These are phyloP conservation scores for Ariopsis seemanni DNA, from an alignment of 2,113 vertebrate genomes.

Conservation along the genomic window DNA sequence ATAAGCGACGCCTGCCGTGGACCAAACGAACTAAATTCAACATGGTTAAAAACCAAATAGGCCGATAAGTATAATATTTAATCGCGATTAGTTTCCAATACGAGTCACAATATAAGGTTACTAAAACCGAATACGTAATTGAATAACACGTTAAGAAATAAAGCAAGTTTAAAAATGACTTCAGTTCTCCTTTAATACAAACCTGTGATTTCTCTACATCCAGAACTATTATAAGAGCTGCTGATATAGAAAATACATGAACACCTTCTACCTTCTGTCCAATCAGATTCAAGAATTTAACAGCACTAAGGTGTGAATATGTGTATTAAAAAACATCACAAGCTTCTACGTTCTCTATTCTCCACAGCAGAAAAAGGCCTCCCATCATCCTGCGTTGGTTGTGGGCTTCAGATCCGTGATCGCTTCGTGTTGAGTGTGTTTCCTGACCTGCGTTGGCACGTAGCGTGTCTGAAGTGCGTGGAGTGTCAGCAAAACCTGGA, in stretches of 20 bases:
- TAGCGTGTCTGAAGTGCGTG: constrained; percentile 92
- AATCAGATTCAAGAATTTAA: neutral
- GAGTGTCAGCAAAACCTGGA: constrained; percentile 94
- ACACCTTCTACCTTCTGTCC: neutral
- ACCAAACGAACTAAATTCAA: too few species aligned
- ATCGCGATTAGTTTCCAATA: too few species aligned
- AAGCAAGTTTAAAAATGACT: too few species aligned
- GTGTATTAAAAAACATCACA: neutral
- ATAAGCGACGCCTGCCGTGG: too few species aligned
- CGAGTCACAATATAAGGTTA: too few species aligned
- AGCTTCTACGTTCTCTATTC: neutral
- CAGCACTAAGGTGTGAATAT: neutral
- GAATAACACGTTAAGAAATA: too few species aligned
- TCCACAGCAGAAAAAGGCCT: neutral
- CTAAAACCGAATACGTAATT: too few species aligned
- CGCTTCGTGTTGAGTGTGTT: constrained; percentile 93
- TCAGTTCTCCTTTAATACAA: neutral
- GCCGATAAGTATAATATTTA: too few species aligned
- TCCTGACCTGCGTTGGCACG: constrained; percentile 97
- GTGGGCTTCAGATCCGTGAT: constrained; percentile 95
- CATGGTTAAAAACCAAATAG: too few species aligned
- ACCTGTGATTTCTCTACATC: neutral
- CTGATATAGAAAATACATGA: neutral
- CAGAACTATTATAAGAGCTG: neutral
- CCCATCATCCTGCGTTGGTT: constrained; percentile 87